These are phyloP conservation scores for Xenopus petersii DNA, from an alignment of 2,797 vertebrate genomes.

Conservation along the genomic window DNA sequence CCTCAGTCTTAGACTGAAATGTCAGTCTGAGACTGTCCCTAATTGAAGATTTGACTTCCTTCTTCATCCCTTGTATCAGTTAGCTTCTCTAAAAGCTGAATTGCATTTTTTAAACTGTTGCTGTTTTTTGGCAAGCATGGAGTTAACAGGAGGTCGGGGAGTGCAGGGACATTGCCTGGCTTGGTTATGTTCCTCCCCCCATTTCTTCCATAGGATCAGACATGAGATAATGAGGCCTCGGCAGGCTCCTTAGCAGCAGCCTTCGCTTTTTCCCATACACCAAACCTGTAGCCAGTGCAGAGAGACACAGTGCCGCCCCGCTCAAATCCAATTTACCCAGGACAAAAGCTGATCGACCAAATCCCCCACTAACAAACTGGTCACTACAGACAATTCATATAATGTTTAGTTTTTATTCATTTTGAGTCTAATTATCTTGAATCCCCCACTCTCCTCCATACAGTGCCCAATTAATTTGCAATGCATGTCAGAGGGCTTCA, in stretches of 20 bases:
- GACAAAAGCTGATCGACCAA: constrained; percentile 93
- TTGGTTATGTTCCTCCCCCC: constrained; percentile 71
- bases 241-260: constrained; percentile 57
- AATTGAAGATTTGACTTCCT: too few relatives aligned
- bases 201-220: constrained; percentile 73
- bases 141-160: constrained; percentile 16
- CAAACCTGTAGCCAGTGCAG: constrained; percentile 82
- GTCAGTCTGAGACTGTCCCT: too few relatives aligned
- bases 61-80: too few relatives aligned
- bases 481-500: constrained; percentile 83
- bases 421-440: constrained; percentile 95
- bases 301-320: constrained; percentile 82
- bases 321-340: constrained; percentile 87
- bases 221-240: constrained; percentile 84
- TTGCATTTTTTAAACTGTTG: too few relatives aligned
- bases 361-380: constrained; percentile 82
- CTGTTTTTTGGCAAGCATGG: background rate
- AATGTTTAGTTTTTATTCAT: constrained; percentile 83
- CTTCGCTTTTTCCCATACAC: constrained; percentile 80
- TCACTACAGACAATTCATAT: constrained; percentile 78
- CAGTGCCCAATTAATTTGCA: constrained; percentile 86
- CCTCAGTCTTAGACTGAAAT: too few relatives aligned
- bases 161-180: constrained; percentile 44
- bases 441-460: constrained; percentile 80
- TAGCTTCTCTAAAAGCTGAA: too few relatives aligned